These are phyloP conservation scores for Romanogobio albipinnatus DNA, from an alignment of 2,113 vertebrate genomes.

Conservation along the genomic window DNA sequence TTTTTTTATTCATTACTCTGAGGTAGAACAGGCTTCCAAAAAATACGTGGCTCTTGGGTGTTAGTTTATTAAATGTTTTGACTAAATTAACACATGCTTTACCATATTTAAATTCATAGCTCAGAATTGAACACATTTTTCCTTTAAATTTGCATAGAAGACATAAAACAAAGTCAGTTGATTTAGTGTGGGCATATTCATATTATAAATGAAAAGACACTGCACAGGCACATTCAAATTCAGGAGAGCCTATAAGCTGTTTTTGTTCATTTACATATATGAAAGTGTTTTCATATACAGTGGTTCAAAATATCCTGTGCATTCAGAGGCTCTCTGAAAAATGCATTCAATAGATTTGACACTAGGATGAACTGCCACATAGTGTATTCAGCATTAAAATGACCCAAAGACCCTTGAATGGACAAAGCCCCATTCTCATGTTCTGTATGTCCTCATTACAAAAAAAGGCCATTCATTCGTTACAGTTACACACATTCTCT, in stretches of 20 bases:
- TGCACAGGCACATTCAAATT: too few relatives aligned
- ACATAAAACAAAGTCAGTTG: neutral
- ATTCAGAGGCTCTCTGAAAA: neutral
- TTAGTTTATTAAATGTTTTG: neutral
- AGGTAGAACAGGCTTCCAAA: neutral
- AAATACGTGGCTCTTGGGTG: too few relatives aligned
- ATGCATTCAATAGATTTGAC: neutral
- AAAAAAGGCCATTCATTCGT: constrained; percentile 10
- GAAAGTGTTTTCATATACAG: neutral
- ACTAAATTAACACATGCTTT: neutral
- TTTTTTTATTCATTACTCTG: neutral
- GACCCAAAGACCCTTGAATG: constrained; percentile 17
- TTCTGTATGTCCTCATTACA: neutral
- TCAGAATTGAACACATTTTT: neutral
- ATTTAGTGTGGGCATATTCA: neutral
- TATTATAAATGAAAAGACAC: neutral
- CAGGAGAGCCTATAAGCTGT: too few relatives aligned
- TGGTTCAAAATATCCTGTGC: neutral
- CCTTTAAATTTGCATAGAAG: neutral
- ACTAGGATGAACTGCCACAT: neutral
- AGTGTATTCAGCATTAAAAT: neutral
- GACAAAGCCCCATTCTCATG: neutral
- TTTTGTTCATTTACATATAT: neutral
- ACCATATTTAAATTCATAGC: neutral
- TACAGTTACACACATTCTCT: neutral